phyloP scores from a whole-genome alignment of 2,888 invertebrate species.

The Eumacrocentrus americanus region DNA sequence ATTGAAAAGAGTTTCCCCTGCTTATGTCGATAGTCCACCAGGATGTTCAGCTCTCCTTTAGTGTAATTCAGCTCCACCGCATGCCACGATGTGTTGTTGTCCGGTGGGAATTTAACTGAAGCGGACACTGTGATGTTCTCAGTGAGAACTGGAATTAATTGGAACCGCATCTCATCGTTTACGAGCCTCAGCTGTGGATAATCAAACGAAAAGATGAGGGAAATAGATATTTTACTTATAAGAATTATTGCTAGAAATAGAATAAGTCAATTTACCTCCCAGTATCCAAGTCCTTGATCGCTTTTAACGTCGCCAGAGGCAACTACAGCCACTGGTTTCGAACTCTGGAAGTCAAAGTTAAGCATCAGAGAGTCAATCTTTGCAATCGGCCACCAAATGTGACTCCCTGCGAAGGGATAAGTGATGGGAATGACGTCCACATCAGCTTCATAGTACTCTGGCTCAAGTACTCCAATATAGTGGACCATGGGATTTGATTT shows the following conservation, averaged over 20 bases:
- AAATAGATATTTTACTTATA: background rate
- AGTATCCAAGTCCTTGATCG: conserved; percentile 77
- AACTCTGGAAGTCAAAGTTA: conserved; percentile 87
- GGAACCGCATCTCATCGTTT: conserved; percentile 85
- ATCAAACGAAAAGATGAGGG: background rate
- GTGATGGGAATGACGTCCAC: conserved; percentile 89
- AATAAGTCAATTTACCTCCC: conserved; percentile 72
- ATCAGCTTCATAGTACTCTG: conserved; percentile 83
- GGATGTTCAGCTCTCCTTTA: conserved; percentile 75
- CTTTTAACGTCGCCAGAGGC: conserved; percentile 83
- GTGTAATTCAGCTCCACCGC: conserved; percentile 79
- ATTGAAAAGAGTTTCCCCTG: conserved; percentile 72
- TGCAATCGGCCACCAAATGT: conserved; percentile 87
- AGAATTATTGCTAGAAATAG: too few species aligned
- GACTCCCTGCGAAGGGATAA: conserved; percentile 88
- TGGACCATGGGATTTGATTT: conserved; percentile 85
- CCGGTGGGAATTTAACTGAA: conserved; percentile 79
- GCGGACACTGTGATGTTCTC: conserved; percentile 80
- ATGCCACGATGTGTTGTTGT: conserved; percentile 78
- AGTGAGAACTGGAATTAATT: conserved; percentile 75
- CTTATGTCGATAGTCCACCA: conserved; percentile 78
- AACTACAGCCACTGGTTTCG: conserved; percentile 80
- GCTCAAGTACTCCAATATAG: conserved; percentile 78
- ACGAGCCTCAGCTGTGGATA: conserved; percentile 73
- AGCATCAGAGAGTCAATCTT: conserved; percentile 76